These are phyloP conservation scores for Muntiacus reevesi DNA, from an alignment of 2,113 vertebrate species.

Conservation along the genomic window DNA sequence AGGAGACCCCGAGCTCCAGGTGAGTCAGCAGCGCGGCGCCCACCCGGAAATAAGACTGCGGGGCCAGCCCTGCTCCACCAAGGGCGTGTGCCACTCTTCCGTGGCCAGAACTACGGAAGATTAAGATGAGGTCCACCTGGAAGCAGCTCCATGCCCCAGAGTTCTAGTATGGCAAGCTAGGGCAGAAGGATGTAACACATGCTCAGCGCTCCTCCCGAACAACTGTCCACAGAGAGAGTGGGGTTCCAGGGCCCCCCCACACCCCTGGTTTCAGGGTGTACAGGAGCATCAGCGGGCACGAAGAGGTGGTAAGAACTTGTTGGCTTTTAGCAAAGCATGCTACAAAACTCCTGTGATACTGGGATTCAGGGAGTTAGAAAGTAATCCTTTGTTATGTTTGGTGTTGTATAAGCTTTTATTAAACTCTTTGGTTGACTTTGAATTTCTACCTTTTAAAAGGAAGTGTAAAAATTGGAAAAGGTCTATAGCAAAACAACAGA, in stretches of 20 bases:
- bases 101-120: neutral
- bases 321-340: neutral
- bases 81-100: neutral
- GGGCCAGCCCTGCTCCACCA: neutral
- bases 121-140: neutral
- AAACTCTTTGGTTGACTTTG: constrained; percentile 35
- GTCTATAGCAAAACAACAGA: constrained; percentile 20
- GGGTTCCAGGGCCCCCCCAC: neutral
- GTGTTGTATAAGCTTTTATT: constrained; percentile 2
- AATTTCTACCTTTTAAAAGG: constrained; percentile 29
- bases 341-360: neutral
- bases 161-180: neutral
- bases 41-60: neutral
- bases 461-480: constrained; percentile 41
- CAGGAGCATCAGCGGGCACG: neutral
- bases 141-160: neutral
- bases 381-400: constrained; percentile 37
- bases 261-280: neutral
- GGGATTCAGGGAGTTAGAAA: constrained; percentile 22
- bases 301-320: neutral
- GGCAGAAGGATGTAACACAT: neutral
- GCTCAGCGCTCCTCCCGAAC: neutral
- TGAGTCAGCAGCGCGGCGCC: neutral
- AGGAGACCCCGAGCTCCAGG: neutral
- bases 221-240: neutral